phyloP scores from a whole-genome alignment of 2,797 vertebrate genomes.

The Esox lucius region DNA sequence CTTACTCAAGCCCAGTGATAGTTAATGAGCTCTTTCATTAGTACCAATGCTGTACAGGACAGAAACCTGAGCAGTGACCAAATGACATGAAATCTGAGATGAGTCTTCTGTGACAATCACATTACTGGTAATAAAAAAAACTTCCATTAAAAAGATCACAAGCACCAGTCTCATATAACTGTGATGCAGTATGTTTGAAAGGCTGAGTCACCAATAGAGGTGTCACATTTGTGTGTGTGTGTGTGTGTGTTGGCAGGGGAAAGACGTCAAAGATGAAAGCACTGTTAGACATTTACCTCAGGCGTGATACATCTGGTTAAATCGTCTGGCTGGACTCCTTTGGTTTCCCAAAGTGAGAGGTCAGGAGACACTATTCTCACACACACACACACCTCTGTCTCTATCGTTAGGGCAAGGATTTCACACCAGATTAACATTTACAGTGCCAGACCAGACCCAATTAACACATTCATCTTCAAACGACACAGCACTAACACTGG shows the following conservation, averaged over 20 bases:
- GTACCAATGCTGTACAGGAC: not conserved
- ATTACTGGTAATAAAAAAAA: not conserved
- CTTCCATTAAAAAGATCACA: not conserved
- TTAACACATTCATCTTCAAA: conserved; percentile 61
- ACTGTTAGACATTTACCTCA: conserved; percentile 47
- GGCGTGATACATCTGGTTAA: conserved; percentile 58
- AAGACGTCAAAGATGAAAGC: conserved; percentile 44
- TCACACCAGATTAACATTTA: conserved; percentile 39
- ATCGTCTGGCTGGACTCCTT: conserved; percentile 50
- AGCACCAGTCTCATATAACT: not conserved
- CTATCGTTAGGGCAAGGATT: not conserved
- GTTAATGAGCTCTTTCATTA: not conserved
- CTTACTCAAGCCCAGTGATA: not conserved
- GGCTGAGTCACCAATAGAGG: not conserved
- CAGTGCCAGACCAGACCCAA: conserved; percentile 59
- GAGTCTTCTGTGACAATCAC: not conserved
- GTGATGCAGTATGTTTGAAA: not conserved
- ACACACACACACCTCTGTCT: conserved; percentile 10
- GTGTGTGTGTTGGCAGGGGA: conserved; percentile 3
- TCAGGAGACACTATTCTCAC: conserved; percentile 14
- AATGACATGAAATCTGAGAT: not conserved
- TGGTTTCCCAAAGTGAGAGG: conserved; percentile 53
- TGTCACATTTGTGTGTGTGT: not conserved
- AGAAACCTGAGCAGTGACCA: not conserved
- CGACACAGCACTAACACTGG: conserved; percentile 13